phyloP scores from a whole-genome alignment of 2,797 vertebrate genomes.

The Petrocephalus sullivani region DNA sequence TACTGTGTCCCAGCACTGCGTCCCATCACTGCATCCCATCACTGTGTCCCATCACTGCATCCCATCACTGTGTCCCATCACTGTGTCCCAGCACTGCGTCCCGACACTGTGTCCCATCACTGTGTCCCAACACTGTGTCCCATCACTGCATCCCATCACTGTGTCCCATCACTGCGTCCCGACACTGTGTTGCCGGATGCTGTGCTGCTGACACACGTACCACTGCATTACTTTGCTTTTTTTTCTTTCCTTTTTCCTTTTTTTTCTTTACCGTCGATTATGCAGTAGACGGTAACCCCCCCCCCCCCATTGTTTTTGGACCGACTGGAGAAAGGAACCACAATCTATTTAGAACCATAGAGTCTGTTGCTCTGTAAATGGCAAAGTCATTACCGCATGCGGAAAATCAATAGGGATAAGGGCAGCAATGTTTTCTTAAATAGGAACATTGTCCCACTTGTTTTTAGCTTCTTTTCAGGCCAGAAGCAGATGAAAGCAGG shows the following conservation, averaged over 20 bases:
- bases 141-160: neutral
- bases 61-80: neutral
- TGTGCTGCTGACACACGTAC: neutral
- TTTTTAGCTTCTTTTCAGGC: constrained; percentile 12
- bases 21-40: neutral
- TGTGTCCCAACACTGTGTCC: neutral
- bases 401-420: constrained; percentile 4
- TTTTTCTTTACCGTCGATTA: neutral
- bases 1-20: too few species aligned
- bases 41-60: neutral
- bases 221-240: neutral
- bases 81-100: too few species aligned
- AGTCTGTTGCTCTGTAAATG: constrained; percentile 10
- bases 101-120: too few species aligned
- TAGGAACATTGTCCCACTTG: neutral
- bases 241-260: neutral
- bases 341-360: neutral
- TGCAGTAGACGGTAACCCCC: neutral
- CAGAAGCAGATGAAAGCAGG: neutral
- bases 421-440: constrained; percentile 18
- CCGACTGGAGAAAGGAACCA: neutral
- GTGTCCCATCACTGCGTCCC: neutral
- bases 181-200: neutral
- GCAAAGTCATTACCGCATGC: constrained; percentile 2
- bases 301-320: neutral